Percentiles rank a stretch among this genome's conserved stretches.
These are phyloP conservation scores for Drosophila parthenogenetica DNA, from an alignment of 2,888 invertebrate genomes.

Conservation along the genomic window DNA sequence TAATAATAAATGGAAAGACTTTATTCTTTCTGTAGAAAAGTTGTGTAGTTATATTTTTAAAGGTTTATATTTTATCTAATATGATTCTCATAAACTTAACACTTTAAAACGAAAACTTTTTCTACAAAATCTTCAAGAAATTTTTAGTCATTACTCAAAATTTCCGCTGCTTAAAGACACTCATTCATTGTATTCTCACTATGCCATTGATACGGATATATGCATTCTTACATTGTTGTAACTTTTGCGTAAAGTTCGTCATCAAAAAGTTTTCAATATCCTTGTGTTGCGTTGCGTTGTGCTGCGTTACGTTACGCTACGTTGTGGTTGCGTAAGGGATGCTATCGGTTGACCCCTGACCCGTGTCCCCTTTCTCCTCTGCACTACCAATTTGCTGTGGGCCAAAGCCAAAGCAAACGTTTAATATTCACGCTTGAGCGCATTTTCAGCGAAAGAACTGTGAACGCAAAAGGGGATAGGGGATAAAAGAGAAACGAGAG, in stretches of 20 bases:
- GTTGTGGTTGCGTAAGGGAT: constrained; percentile 57
- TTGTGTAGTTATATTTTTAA: too few relatives aligned
- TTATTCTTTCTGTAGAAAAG: too few relatives aligned
- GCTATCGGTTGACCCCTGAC: constrained; percentile 22
- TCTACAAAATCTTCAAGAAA: neutral
- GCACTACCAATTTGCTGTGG: constrained; percentile 19
- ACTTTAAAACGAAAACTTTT: too few relatives aligned
- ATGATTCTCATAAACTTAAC: too few relatives aligned
- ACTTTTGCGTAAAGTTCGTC: constrained; percentile 45
- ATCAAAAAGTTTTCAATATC: constrained; percentile 53
- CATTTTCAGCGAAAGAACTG: constrained; percentile 45
- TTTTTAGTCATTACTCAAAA: neutral
- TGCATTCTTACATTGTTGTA: constrained; percentile 22
- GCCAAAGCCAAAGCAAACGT: constrained; percentile 70
- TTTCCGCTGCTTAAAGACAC: neutral
- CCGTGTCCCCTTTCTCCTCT: neutral
- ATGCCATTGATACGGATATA: constrained; percentile 16
- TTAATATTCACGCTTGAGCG: constrained; percentile 82
- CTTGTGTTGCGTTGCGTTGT: constrained; percentile 13
- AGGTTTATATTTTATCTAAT: too few relatives aligned
- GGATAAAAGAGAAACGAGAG: neutral
- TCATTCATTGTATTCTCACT: constrained; percentile 1
- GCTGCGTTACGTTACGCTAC: constrained; percentile 1
- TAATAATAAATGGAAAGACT: neutral
- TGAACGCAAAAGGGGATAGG: neutral